Percentiles rank a stretch among this genome's conserved stretches.
Evolutionary conservation across 92 coral and sea anemone genomes (phyloP).

Genomic region (Diadumene lineata): DNA sequence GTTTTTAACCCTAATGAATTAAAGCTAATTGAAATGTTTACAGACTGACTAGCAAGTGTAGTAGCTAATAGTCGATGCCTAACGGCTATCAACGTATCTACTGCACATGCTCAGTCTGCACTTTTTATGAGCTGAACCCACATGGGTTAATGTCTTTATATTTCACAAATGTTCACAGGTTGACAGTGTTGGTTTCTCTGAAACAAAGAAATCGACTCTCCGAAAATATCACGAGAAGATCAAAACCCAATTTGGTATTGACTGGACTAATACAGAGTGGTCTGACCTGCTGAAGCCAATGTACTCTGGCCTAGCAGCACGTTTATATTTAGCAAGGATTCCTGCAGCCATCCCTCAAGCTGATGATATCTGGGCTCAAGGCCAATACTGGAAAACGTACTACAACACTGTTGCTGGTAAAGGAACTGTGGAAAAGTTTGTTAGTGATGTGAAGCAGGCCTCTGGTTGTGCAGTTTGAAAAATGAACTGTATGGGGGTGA

Average conservation of each 20-base stretch:
- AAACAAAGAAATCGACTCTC: conserved; percentile 54
- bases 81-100: too few relatives aligned
- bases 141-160: not conserved
- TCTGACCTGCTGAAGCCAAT: conserved; percentile 57
- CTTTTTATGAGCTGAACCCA: too few relatives aligned
- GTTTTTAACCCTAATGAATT: too few relatives aligned
- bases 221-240: conserved; percentile 48
- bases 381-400: conserved; percentile 68
- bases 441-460: conserved; percentile 51
- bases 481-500: too few relatives aligned
- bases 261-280: conserved; percentile 66
- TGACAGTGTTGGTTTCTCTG: conserved; percentile 56
- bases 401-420: conserved; percentile 70
- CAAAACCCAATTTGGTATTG: conserved; percentile 36
- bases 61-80: too few relatives aligned
- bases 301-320: conserved; percentile 81
- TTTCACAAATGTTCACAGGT: conserved; percentile 33
- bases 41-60: too few relatives aligned
- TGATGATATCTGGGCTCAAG: conserved; percentile 49
- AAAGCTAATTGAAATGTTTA: too few relatives aligned
- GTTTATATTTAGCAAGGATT: conserved; percentile 59
- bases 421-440: conserved; percentile 68
- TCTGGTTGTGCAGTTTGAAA: conserved; percentile 53
- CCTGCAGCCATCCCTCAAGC: conserved; percentile 53
- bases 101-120: too few relatives aligned